Evolutionary conservation across 1,140 invertebrate genomes (phyloP), one percentile per base, ranked within the genome.

Genomic region (Nephila pilipes): DNA sequence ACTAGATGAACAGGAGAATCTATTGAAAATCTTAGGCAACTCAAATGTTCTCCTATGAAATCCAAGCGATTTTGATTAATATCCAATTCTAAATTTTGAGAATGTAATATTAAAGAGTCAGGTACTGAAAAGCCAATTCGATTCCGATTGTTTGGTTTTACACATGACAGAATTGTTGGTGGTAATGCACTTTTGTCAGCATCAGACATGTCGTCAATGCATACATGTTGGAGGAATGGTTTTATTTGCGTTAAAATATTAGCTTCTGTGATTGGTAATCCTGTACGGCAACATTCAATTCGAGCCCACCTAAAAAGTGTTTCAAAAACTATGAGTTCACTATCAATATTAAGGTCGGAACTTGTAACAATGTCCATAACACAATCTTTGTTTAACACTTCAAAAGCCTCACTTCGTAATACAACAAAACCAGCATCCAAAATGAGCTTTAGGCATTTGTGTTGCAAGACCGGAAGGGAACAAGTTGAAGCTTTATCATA

Each of bases 181-280:
- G 91, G 91, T 1, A 93, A 54, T 3, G 60, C 91, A 60, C 83
- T 80, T 87, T 93, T 93, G 14, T 93, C 91, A 60, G 91, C 60
- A 63, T 93, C 91, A 22, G 91, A 93, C 91, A 93, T 93, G 29
- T 93, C 91, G 63, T 93, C 91, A 55, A 93, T 69, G 20, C 91
- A 93, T 25, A 93, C 83, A 63, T 87, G 79, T 25, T 87, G 58
- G 20, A 93, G 85, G 54, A 93, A 93, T 25, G 91, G 91, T 38
- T 93, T 54, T n/a, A 93, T 36, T 14, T 29, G 36, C 5, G 3
- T 57, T 58, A 79, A 58, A n/a, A 93, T 93, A 54, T 87, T 87
- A 22, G 63, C 69, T 63, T 93, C 83, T 22, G 83, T 87, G 1
- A 80, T 63, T 25, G 14, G 25, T n/a, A 85, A 16, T 14, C 91